Evolutionary conservation across 2,113 vertebrate species (phyloP).

Genomic region (Pygoscelis adeliae): DNA sequence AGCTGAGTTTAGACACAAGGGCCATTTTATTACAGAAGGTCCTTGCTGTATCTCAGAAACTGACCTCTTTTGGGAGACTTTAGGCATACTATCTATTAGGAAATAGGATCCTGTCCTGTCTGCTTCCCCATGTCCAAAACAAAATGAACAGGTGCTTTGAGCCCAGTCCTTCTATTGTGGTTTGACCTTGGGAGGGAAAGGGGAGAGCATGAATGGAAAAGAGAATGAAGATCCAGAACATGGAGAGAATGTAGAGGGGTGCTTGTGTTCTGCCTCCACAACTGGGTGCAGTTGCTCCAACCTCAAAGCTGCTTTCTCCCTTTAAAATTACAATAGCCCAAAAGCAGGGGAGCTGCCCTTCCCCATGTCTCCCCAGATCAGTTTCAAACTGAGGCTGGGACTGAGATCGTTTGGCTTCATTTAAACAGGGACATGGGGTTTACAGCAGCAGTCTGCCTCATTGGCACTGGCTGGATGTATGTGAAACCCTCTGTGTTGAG

Average conservation of each 20-base stretch:
- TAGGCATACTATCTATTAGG: neutral
- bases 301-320: neutral
- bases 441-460: rapidly evolving
- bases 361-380: neutral
- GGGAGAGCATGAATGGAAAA: neutral
- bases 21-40: neutral
- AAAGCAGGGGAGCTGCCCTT: neutral
- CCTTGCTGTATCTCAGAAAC: neutral
- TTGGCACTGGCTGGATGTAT: neutral
- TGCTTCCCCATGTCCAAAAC: neutral
- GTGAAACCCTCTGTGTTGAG: rapidly evolving
- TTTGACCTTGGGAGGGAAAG: neutral
- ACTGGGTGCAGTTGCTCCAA: neutral
- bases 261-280: neutral
- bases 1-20: neutral
- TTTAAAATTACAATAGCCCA: neutral
- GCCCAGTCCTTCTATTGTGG: neutral
- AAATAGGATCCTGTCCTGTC: neutral
- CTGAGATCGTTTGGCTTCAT: neutral
- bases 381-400: neutral
- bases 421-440: neutral
- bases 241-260: neutral
- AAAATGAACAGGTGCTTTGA: neutral
- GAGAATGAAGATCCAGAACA: neutral
- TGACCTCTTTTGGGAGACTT: neutral